Conservation (phyloP, 2,113 vertebrate species). For the Terrapene triunguis region DNA sequence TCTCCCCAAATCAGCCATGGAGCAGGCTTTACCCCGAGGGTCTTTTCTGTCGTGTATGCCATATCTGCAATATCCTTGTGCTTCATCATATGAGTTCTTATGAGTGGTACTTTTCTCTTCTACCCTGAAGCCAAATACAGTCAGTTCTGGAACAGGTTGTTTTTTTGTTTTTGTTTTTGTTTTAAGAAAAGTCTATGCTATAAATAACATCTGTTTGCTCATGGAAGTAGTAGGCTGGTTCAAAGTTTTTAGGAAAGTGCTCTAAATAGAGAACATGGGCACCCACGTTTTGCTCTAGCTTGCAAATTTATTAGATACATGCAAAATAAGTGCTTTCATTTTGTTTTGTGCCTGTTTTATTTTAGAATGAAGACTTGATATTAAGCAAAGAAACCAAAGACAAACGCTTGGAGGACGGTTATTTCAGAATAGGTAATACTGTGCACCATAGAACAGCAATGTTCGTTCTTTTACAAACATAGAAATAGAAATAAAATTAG, state of each 20-base stretch:
- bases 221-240: background rate
- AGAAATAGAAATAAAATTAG: background rate
- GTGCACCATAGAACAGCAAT: background rate
- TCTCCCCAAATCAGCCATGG: background rate
- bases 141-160: background rate
- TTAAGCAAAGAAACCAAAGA: constrained; percentile 92
- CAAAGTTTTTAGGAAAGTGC: background rate
- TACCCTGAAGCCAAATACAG: background rate
- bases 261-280: background rate
- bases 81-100: background rate
- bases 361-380: constrained; percentile 82
- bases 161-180: background rate
- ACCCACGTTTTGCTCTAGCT: background rate
- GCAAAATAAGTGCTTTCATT: background rate
- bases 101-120: background rate
- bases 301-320: background rate
- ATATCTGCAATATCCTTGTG: background rate
- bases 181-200: background rate
- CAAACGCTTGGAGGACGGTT: constrained; percentile 92
- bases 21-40: background rate
- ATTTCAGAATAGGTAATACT: constrained; percentile 92
- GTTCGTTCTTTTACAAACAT: background rate
- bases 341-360: constrained; percentile 49
- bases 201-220: background rate
- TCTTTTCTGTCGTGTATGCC: background rate